Evolutionary conservation across 2,113 vertebrate species (phyloP).

Genomic region (Chionis minor): DNA sequence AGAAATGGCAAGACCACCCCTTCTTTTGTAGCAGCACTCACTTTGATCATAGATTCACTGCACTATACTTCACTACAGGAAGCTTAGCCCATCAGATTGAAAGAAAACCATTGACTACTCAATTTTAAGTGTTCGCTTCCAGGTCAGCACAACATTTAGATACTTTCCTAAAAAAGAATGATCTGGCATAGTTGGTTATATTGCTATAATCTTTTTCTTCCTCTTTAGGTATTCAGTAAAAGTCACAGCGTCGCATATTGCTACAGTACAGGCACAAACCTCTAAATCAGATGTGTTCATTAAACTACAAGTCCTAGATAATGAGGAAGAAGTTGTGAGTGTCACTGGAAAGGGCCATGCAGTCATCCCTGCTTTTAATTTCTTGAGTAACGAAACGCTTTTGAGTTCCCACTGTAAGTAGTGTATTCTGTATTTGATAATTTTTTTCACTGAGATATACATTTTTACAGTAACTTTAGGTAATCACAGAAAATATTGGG

Average conservation of each 20-base stretch:
- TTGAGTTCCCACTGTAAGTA: slow-evolving; percentile 75
- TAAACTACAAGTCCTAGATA: slow-evolving; percentile 84
- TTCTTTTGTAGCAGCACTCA: background rate
- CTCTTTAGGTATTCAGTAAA: slow-evolving; percentile 79
- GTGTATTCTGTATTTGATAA: background rate
- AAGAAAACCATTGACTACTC: background rate
- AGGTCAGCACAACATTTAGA: background rate
- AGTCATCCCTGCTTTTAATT: slow-evolving; percentile 83
- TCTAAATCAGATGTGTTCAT: slow-evolving; percentile 81
- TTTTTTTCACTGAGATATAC: background rate
- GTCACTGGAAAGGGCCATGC: slow-evolving; percentile 80
- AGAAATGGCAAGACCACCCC: background rate
- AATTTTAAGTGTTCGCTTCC: background rate
- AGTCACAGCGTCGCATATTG: slow-evolving; percentile 62
- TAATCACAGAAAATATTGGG: background rate
- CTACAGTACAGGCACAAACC: slow-evolving; percentile 84
- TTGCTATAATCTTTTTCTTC: background rate
- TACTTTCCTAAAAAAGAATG: background rate
- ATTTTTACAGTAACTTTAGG: background rate
- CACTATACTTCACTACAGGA: background rate
- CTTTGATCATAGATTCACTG: background rate
- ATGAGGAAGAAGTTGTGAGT: slow-evolving; percentile 72
- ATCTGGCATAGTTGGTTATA: background rate
- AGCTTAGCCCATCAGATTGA: background rate
- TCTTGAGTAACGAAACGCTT: slow-evolving; percentile 65